phyloP scores from a whole-genome alignment of 2,113 vertebrate species.

The Oncorhynchus kisutch region DNA sequence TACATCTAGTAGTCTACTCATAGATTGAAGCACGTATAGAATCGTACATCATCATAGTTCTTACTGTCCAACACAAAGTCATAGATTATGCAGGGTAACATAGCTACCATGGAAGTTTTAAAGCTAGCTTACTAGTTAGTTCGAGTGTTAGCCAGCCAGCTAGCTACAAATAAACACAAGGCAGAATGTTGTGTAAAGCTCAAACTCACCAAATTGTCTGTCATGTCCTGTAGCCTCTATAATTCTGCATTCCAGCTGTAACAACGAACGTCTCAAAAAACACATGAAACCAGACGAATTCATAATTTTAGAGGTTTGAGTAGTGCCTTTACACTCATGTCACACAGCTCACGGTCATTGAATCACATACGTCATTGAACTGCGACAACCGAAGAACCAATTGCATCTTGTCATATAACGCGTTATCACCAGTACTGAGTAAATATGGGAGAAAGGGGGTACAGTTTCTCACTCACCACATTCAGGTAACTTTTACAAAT shows the following conservation, averaged over 20 bases:
- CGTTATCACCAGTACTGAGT: constrained; percentile 25
- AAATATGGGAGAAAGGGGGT: constrained; percentile 96
- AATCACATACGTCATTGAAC: constrained; percentile 25
- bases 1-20: too few relatives aligned
- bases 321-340: constrained; percentile 5
- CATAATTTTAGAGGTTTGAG: constrained; percentile 41
- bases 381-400: constrained; percentile 39
- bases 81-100: too few relatives aligned
- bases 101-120: neutral
- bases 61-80: too few relatives aligned
- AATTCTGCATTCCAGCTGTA: constrained; percentile 64
- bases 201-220: constrained; percentile 61
- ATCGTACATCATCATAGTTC: neutral
- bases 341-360: constrained; percentile 54
- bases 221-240: constrained; percentile 62
- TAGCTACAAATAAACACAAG: neutral
- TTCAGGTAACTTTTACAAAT: constrained; percentile 84
- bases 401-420: neutral
- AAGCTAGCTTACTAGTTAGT: neutral
- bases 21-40: neutral
- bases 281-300: constrained; percentile 56
- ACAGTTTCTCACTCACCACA: constrained; percentile 96
- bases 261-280: constrained; percentile 61
- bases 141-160: neutral
- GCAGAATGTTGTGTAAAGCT: neutral